A percentile compares a stretch with the other conserved stretches of the same genome.
Evolutionary conservation across 2,888 invertebrate genomes (phyloP).

Genomic region (Pandemis corylana): DNA sequence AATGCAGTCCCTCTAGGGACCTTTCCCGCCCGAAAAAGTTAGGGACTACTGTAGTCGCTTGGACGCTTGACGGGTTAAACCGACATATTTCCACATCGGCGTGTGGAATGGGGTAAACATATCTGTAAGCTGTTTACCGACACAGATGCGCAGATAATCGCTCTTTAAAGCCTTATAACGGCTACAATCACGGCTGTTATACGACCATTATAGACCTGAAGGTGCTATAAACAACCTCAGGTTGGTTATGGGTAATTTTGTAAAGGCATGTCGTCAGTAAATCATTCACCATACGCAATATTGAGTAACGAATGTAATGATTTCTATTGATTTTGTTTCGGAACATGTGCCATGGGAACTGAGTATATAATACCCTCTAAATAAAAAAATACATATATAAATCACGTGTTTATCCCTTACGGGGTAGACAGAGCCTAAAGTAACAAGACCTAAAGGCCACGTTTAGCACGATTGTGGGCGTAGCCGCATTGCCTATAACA

Average conservation of each 20-base stretch:
- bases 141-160: slow-evolving; percentile 6
- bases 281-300: not conserved
- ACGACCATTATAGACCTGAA: not conserved
- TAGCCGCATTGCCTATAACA: too few relatives aligned
- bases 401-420: too few relatives aligned
- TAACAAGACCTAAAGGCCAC: too few relatives aligned
- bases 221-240: not conserved
- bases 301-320: not conserved
- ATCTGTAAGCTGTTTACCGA: not conserved
- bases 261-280: not conserved
- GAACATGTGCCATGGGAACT: not conserved
- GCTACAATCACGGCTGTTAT: slow-evolving; percentile 11
- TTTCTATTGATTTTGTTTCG: not conserved
- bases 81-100: not conserved
- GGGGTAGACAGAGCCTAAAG: too few relatives aligned
- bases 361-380: too few relatives aligned
- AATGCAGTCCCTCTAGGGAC: too few relatives aligned
- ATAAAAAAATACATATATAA: too few relatives aligned
- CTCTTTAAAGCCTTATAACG: not conserved
- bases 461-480: too few relatives aligned
- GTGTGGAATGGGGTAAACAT: not conserved
- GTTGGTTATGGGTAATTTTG: slow-evolving; percentile 1
- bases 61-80: too few relatives aligned
- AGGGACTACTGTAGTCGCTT: too few relatives aligned
- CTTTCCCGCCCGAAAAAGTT: too few relatives aligned